Conservation (phyloP, 2,888 invertebrate genomes). For the Coenonympha glycerion region DNA sequence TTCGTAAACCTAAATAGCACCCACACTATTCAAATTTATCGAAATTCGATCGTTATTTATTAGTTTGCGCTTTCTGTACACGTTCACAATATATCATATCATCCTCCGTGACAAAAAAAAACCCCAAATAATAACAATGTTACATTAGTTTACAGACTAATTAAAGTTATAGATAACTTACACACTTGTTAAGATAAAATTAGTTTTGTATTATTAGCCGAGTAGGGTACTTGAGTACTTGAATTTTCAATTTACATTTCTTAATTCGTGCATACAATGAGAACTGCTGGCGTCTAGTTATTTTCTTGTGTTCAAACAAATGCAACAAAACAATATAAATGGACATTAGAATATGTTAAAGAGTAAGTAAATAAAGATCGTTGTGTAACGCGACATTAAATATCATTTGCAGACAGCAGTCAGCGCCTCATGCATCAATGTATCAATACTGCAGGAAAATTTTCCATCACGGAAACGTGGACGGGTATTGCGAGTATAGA, state of each 20-base stretch:
- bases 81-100: too few species aligned
- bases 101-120: too few species aligned
- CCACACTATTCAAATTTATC: too few species aligned
- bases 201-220: background rate
- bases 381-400: constrained; percentile 20
- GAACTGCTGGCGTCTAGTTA: background rate
- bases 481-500: background rate
- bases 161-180: background rate
- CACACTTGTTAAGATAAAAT: background rate
- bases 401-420: constrained; percentile 18
- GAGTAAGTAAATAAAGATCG: constrained; percentile 13
- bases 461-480: constrained; percentile 22
- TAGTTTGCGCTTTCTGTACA: too few species aligned
- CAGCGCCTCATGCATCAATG: too few species aligned
- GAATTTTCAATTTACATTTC: constrained; percentile 1
- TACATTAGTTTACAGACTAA: background rate
- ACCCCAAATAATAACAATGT: too few species aligned
- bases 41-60: too few species aligned
- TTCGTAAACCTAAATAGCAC: too few species aligned
- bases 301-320: constrained; percentile 11
- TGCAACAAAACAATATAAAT: constrained; percentile 23
- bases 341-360: background rate
- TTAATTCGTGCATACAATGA: background rate
- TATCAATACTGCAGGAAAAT: constrained; percentile 16
- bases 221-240: background rate